Evolutionary conservation across 2,888 invertebrate genomes (phyloP).

Genomic region (Cephalotes varians): DNA sequence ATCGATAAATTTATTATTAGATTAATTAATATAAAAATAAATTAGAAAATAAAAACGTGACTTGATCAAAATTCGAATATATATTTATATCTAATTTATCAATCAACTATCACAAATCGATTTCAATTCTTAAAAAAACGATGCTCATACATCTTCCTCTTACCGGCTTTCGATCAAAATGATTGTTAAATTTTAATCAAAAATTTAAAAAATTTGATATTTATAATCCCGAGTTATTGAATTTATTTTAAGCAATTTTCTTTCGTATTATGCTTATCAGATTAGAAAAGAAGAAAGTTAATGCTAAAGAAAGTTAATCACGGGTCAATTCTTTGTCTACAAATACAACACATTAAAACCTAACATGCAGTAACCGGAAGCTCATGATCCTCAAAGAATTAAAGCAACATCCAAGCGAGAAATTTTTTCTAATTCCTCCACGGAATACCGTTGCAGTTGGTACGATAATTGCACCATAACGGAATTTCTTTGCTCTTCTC

Average conservation of each 20-base stretch:
- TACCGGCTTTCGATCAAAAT: neutral
- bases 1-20: conserved; percentile 2
- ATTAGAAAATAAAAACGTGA: conserved; percentile 12
- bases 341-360: neutral
- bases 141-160: neutral
- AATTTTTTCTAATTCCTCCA: conserved; percentile 4
- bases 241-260: neutral
- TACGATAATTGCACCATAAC: conserved; percentile 10
- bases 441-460: neutral
- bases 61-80: neutral
- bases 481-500: neutral
- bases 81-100: conserved; percentile 22
- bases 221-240: neutral
- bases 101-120: conserved; percentile 7
- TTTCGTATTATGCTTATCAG: neutral
- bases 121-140: neutral
- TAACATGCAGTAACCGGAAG: neutral
- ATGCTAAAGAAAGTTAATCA: neutral
- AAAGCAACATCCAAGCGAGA: neutral
- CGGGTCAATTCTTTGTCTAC: neutral
- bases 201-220: conserved; percentile 22
- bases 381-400: neutral
- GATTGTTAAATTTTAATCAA: neutral
- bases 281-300: neutral
- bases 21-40: conserved; percentile 20